Evolutionary conservation across 2,113 vertebrate species (phyloP).

Genomic region (Typhlomys cinereus): DNA sequence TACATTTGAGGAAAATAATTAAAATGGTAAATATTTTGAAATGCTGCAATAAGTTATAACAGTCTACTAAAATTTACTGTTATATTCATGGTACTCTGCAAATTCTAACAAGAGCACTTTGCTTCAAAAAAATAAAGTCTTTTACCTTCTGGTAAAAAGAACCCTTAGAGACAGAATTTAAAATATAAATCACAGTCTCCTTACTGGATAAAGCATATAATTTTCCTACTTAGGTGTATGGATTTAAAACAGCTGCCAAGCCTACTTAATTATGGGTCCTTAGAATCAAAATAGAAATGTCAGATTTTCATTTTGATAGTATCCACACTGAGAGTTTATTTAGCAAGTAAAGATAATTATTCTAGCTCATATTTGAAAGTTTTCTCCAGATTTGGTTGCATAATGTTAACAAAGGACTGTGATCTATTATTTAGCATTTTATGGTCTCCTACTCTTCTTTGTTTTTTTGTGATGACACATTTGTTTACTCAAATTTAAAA

Average conservation of each 20-base stretch:
- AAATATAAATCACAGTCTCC: constrained; percentile 62
- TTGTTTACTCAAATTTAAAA: constrained; percentile 57
- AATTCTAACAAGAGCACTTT: constrained; percentile 59
- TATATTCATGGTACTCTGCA: constrained; percentile 40
- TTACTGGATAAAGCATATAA: constrained; percentile 66
- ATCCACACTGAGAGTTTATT: constrained; percentile 60
- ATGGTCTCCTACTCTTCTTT: background rate
- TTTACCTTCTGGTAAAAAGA: constrained; percentile 65
- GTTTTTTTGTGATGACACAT: constrained; percentile 8
- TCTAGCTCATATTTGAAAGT: constrained; percentile 60
- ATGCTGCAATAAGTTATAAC: background rate
- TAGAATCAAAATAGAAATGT: constrained; percentile 78
- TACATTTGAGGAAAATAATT: background rate
- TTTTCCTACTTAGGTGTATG: constrained; percentile 74
- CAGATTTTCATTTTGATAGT: constrained; percentile 75
- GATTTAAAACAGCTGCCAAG: constrained; percentile 72
- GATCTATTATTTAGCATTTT: constrained; percentile 25
- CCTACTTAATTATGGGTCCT: constrained; percentile 75
- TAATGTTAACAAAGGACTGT: constrained; percentile 57
- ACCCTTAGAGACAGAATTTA: constrained; percentile 36
- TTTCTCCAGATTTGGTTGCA: constrained; percentile 51
- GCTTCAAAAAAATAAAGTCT: constrained; percentile 47
- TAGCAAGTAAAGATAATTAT: constrained; percentile 77
- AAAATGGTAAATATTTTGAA: constrained; percentile 55
- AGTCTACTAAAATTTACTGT: constrained; percentile 14